Base-by-base conservation (phyloP, 1,140 invertebrate species). In the Tetramorium parvispinum region DNA sequence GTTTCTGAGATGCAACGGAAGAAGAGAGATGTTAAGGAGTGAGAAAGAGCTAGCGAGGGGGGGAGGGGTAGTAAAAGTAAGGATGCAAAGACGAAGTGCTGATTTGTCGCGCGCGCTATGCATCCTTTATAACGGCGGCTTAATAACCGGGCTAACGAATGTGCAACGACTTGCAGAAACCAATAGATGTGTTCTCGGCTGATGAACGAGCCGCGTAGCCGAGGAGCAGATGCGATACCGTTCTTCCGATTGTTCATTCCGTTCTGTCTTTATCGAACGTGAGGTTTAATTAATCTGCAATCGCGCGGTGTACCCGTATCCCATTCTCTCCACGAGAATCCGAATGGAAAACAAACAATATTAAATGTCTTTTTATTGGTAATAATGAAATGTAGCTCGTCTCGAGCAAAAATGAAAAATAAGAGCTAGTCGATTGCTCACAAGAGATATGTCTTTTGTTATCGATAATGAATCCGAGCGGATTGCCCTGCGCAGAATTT, bases 111-210 rank as follows among this genome's bases (percentile, higher is more conserved):
- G 77, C 46, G 63, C 51, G 57, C 46, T 43, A 81, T 61, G 82
- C 66, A 53, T 91, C 88, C 53, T 82, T 91, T 82, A 70, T 61
- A 85, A 85, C 83, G 75, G 85, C 61, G 59, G 78, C 68, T 91
- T 91, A 91, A 91, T 91, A 91, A 91, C 61, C 63, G 57, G 55
- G 70, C 71, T 83, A 88, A 91, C 88, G 89, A 91, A 86, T 88
- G 86, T 79, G 88, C 70, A 91, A 88, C 81, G 85, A 90, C 82
- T 91, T 51, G 32, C 77, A 78, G 53, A 83, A 89, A 49, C 49
- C 49, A 75, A 57, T 85, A 83, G 71, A 78, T 57, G 21, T 65
- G 59, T 43, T 32, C 21, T 3, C 24, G 76, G 76, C 51, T 79
- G 76, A 86, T 83, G 79, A 83, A 83, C 43, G 79, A 82, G 37